These are phyloP conservation scores for Harpegnathos saltator DNA, from an alignment of 1,140 invertebrate species.

Conservation along the genomic window DNA sequence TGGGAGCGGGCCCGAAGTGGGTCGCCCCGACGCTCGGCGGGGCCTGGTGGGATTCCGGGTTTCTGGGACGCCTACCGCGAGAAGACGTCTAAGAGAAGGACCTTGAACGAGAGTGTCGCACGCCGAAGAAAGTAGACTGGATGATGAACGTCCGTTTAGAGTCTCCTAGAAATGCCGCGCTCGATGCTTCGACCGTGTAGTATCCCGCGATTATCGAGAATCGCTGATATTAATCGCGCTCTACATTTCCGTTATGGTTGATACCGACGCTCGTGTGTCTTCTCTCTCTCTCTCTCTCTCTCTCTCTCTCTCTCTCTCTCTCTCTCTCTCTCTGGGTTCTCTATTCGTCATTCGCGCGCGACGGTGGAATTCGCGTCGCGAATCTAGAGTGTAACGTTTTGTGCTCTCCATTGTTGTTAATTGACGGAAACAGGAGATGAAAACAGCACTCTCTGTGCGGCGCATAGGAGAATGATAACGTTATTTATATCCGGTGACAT, in stretches of 20 bases:
- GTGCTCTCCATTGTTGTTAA: too few species aligned
- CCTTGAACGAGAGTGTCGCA: conserved; percentile 80
- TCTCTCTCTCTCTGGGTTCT: neutral
- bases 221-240: conserved; percentile 27
- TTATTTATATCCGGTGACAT: neutral
- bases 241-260: neutral
- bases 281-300: too few species aligned
- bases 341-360: neutral
- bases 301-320: too few species aligned
- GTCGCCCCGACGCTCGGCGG: conserved; percentile 16
- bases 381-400: too few species aligned
- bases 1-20: conserved; percentile 65
- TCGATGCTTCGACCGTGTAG: neutral
- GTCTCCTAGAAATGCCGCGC: conserved; percentile 56
- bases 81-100: conserved; percentile 68
- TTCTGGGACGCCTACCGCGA: conserved; percentile 71
- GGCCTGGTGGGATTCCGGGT: conserved; percentile 70
- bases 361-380: too few species aligned
- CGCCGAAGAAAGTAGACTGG: conserved; percentile 80
- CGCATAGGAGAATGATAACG: too few species aligned
- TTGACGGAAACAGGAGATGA: too few species aligned
- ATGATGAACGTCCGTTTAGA: conserved; percentile 63
- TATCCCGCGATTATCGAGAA: conserved; percentile 35
- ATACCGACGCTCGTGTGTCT: too few species aligned
- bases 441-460: too few species aligned